A percentile compares a stretch with the other conserved stretches of the same genome.
Evolutionary conservation across 2,113 vertebrate species (phyloP).

Genomic region (human): GRCh38 chr18:38430001-38430500

Average conservation of each 20-base stretch:
- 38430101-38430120: constrained; percentile 75
- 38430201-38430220: constrained; percentile 75
- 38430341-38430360: constrained; percentile 71
- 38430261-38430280: constrained; percentile 81
- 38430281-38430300: constrained; percentile 79
- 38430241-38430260: constrained; percentile 36
- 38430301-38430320: constrained; percentile 80
- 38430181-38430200: constrained; percentile 75
- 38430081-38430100: constrained; percentile 62
- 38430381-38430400: constrained; percentile 88
- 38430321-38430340: constrained; percentile 84
- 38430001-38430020: background rate
- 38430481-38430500: constrained; percentile 85
- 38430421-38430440: constrained; percentile 88
- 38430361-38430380: constrained; percentile 79
- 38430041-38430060: background rate
- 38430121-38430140: constrained; percentile 78
- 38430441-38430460: constrained; percentile 86
- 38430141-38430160: constrained; percentile 80
- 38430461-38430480: constrained; percentile 87
- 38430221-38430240: constrained; percentile 81
- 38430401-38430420: constrained; percentile 88
- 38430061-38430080: constrained; percentile 32
- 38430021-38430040: background rate
- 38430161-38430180: constrained; percentile 84